phyloP scores from a whole-genome alignment of 2,888 invertebrate genomes.

The Cryptocephalus primarius region DNA sequence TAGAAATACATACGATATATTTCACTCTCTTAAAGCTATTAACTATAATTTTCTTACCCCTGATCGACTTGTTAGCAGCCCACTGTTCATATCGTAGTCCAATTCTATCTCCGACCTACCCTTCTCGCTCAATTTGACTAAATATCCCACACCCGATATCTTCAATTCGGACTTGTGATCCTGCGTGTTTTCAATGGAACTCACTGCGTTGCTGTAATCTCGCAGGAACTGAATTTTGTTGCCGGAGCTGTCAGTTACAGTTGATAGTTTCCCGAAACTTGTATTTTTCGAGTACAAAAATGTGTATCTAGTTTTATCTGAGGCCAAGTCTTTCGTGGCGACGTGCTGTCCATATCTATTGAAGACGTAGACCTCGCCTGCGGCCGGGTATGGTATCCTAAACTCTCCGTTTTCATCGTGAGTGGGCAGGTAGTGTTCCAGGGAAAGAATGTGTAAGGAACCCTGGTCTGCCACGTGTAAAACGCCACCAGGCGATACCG shows the following conservation, averaged over 20 bases:
- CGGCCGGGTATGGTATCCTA: slow-evolving; percentile 86
- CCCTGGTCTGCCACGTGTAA: slow-evolving; percentile 93
- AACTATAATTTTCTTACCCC: slow-evolving; percentile 45
- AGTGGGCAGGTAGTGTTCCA: slow-evolving; percentile 78
- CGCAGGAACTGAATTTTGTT: slow-evolving; percentile 84
- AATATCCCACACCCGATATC: slow-evolving; percentile 85
- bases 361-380: slow-evolving; percentile 70
- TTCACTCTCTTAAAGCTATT: not conserved
- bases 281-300: slow-evolving; percentile 96
- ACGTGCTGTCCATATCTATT: slow-evolving; percentile 82
- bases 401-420: slow-evolving; percentile 86
- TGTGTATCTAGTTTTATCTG: slow-evolving; percentile 88
- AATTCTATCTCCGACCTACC: slow-evolving; percentile 81
- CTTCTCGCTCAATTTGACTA: slow-evolving; percentile 79
- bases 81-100: slow-evolving; percentile 83
- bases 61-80: slow-evolving; percentile 74
- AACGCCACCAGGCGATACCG: slow-evolving; percentile 92
- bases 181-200: slow-evolving; percentile 88
- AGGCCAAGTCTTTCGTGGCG: slow-evolving; percentile 86
- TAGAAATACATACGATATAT: slow-evolving; percentile 28
- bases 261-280: slow-evolving; percentile 86
- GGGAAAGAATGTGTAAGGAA: slow-evolving; percentile 70
- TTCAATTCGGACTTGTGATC: slow-evolving; percentile 86
- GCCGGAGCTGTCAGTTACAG: slow-evolving; percentile 88
- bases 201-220: slow-evolving; percentile 86